A percentile compares a stretch with the other conserved stretches of the same genome.
These are phyloP conservation scores for Ptychodera flava DNA, from an alignment of 35 echinoderm and acorn worm genomes.

Conservation along the genomic window DNA sequence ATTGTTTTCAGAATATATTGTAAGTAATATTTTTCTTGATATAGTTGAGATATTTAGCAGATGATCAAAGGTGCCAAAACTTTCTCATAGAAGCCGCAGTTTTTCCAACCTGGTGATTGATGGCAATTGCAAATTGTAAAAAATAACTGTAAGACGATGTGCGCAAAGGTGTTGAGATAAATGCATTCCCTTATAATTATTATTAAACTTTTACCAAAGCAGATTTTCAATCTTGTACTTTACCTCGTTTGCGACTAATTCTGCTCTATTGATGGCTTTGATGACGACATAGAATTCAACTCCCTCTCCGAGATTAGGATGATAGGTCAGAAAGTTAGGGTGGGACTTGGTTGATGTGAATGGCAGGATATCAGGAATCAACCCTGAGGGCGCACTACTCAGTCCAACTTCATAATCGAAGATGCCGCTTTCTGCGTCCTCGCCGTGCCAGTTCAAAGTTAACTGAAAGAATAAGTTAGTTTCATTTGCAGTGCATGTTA, in stretches of 20 bases:
- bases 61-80: too few species aligned
- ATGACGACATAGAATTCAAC: constrained; percentile 19
- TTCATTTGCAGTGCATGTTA: too few species aligned
- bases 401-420: constrained; percentile 13
- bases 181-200: background rate
- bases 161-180: background rate
- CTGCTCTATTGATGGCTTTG: constrained; percentile 26
- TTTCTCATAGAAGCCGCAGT: too few species aligned
- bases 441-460: constrained; percentile 8
- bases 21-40: too few species aligned
- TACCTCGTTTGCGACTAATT: constrained; percentile 18
- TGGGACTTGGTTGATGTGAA: constrained; percentile 28
- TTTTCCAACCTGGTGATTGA: too few species aligned
- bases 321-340: constrained; percentile 19
- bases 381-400: too few species aligned
- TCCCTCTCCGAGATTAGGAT: constrained; percentile 23
- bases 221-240: background rate
- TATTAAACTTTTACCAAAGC: background rate
- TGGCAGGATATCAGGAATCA: constrained; percentile 18
- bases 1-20: too few species aligned
- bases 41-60: too few species aligned
- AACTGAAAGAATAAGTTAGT: constrained; percentile 33
- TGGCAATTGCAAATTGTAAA: background rate
- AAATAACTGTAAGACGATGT: background rate
- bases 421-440: constrained; percentile 10